Evolutionary conservation across 1,140 invertebrate genomes (phyloP).

Genomic region (Drosophila lacteicornis): DNA sequence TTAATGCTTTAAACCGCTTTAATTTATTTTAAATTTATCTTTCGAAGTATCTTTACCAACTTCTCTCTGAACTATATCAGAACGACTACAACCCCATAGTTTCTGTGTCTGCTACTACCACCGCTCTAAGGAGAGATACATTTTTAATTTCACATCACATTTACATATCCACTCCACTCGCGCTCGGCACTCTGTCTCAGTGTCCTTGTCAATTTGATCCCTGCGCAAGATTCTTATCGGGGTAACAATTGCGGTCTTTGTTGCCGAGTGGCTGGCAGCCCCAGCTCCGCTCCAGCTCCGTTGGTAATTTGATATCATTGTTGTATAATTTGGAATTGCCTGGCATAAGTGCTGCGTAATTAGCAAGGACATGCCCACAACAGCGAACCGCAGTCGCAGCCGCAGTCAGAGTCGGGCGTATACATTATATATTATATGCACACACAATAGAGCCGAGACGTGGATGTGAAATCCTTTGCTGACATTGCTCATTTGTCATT

Average conservation of each 20-base stretch:
- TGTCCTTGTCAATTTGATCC: conserved; percentile 18
- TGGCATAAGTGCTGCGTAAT: conserved; percentile 83
- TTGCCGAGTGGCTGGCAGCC: conserved; percentile 33
- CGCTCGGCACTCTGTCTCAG: background rate
- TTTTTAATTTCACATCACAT: conserved; percentile 65
- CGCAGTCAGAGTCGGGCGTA: conserved; percentile 1
- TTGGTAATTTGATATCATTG: conserved; percentile 82
- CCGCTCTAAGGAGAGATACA: conserved; percentile 23
- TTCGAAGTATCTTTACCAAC: no score
- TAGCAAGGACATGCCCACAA: conserved; percentile 82
- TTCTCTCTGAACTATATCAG: background rate
- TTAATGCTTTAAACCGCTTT: no score
- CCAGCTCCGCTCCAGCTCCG: conserved; percentile 11
- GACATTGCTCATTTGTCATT: conserved; percentile 82
- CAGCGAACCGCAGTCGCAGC: conserved; percentile 20
- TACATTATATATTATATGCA: conserved; percentile 15
- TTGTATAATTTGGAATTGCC: conserved; percentile 82
- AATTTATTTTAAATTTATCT: no score
- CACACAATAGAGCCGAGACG: conserved; percentile 32
- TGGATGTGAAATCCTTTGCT: conserved; percentile 75
- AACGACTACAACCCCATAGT: background rate
- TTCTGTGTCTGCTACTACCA: background rate
- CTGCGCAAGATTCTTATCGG: conserved; percentile 58
- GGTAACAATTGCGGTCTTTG: conserved; percentile 75
- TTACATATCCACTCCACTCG: conserved; percentile 59